Base-by-base conservation (phyloP, 2,797 vertebrate genomes). In the Artibeus lituratus region DNA sequence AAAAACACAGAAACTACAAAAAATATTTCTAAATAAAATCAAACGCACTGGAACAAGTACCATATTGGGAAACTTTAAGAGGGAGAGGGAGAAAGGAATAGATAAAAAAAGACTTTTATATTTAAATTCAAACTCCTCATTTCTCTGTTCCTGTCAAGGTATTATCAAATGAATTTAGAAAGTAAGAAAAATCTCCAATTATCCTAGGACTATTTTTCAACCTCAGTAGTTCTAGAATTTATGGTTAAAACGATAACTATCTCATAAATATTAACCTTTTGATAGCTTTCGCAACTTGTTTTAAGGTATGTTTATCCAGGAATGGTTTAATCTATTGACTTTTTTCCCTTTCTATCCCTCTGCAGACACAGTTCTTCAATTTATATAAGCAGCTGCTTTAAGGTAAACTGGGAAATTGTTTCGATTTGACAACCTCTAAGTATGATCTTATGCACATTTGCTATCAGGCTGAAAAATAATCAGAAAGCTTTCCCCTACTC, bases 21-120 rank as follows among this genome's bases (percentile, higher is more conserved):
- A 72, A 82, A 86, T 84, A 97, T 98, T 98, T 98, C 83, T 97
- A 96, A 98, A 98, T 98, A 98, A 98, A 98, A 97, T 78, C 57
- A 96, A 97, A 95, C 10, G 65, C 42, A 94, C 87, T 92, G 97
- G 96, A 89, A 97, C 89, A 86, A 95, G 74, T 89, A 96, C 39
- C 93, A 85, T 90, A 94, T 93, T 96, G 74, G 95, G 94, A 98
- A 98, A 98, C 93, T 95, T 96, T 96, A 97, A 94, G 11, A 2
- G 2, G 12, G 1, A 8, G 19, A 74, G 49, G 80, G 77, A 93
- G 11, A 96, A 90, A 95, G 44, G 80, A 97, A 32, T 37, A 96
- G 95, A 98, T 96, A 90, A 96, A 96, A 96, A 96, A 97, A 94
- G 90, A 87, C 80, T 87, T 96, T 93, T 57, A 10, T 77, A 91